phyloP scores from a whole-genome alignment of 2,888 invertebrate species.

The Plagodis pulveraria region DNA sequence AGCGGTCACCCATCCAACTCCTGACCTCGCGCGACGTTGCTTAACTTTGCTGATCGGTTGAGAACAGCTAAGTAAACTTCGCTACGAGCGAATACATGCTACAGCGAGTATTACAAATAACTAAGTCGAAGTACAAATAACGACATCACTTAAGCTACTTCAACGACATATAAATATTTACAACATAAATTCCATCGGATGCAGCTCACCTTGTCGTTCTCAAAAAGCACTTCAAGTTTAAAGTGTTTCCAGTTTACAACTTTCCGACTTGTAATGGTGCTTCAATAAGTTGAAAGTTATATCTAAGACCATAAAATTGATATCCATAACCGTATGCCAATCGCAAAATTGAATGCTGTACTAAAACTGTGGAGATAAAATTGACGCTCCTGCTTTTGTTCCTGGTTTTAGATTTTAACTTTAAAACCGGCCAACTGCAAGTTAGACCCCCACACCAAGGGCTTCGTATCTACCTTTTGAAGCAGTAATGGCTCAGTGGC shows the following conservation, averaged over 20 bases:
- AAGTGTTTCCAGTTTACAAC: conserved; percentile 23
- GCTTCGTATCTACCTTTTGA: too few species aligned
- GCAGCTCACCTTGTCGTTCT: conserved; percentile 12
- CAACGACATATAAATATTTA: conserved; percentile 12
- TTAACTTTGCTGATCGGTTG: too few species aligned
- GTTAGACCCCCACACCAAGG: too few species aligned
- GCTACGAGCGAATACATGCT: too few species aligned
- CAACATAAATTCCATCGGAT: conserved; percentile 10
- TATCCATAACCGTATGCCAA: conserved; percentile 22
- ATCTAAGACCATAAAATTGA: conserved; percentile 21
- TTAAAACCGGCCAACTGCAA: too few species aligned
- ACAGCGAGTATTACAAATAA: too few species aligned
- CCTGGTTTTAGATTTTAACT: background rate
- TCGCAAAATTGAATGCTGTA: conserved; percentile 25
- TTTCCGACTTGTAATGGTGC: conserved; percentile 24
- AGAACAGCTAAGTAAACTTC: too few species aligned
- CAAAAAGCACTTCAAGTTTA: conserved; percentile 22
- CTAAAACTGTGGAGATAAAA: conserved; percentile 9
- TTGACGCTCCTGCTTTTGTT: conserved; percentile 5
- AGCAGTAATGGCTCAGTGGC: too few species aligned
- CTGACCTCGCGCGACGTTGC: too few species aligned
- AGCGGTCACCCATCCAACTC: too few species aligned
- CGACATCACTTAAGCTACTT: too few species aligned
- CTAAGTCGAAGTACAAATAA: too few species aligned
- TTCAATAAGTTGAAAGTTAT: conserved; percentile 22